Evolutionary conservation across 2,113 vertebrate genomes (phyloP).

Genomic region (Podarcis raffonei): DNA sequence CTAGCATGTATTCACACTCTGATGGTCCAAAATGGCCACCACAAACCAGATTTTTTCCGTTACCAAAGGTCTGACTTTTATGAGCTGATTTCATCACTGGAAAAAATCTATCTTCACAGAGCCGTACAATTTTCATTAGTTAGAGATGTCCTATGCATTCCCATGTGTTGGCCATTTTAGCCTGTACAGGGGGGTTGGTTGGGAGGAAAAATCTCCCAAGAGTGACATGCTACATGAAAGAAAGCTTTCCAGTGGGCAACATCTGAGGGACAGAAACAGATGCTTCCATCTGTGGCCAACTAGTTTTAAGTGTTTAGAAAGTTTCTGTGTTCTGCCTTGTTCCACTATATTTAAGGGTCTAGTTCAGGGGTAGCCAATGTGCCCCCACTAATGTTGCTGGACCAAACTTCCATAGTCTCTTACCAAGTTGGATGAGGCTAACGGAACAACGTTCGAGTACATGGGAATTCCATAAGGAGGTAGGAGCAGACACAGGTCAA

Average conservation of each 20-base stretch:
- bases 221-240: constrained; percentile 12
- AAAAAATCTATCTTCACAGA: background rate
- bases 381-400: background rate
- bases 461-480: background rate
- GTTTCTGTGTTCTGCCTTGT: background rate
- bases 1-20: background rate
- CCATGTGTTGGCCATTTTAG: constrained; percentile 14
- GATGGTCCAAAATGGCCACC: constrained; percentile 1
- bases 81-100: background rate
- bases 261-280: constrained; percentile 2
- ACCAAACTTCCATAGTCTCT: background rate
- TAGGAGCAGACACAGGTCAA: background rate
- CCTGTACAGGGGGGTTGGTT: background rate
- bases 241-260: background rate
- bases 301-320: constrained; percentile 1
- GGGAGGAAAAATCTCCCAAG: background rate
- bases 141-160: background rate
- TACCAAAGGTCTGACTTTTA: background rate
- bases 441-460: background rate
- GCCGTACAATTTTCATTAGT: constrained; percentile 9
- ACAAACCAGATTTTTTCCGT: constrained; percentile 29
- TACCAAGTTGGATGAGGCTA: background rate
- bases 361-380: background rate
- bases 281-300: background rate
- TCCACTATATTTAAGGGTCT: background rate